Evolutionary conservation across 1,140 invertebrate species (phyloP).

Genomic region (Chionoecetes opilio): DNA sequence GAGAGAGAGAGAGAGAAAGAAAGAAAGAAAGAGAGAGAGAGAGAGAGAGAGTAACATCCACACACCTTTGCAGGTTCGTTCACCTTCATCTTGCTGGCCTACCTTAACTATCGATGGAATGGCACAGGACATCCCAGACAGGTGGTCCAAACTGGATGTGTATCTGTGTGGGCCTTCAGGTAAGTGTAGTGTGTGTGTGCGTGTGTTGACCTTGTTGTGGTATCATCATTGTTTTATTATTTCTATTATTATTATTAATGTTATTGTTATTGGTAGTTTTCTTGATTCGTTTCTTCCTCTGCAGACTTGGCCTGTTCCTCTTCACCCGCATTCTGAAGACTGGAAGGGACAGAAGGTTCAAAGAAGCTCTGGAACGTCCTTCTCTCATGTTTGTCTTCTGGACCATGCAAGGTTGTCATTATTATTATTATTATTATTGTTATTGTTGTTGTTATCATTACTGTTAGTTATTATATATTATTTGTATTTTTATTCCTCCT

Average conservation of each 20-base stretch:
- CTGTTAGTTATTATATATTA: background rate
- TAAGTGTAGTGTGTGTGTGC: constrained; percentile 2
- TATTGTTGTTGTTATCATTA: background rate
- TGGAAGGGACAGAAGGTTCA: constrained; percentile 83
- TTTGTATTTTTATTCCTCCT: background rate
- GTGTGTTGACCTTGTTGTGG: background rate
- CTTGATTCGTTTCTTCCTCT: constrained; percentile 12
- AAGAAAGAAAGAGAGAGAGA: constrained; percentile 14
- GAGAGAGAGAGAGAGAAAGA: background rate
- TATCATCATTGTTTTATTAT: too few relatives aligned
- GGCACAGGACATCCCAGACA: constrained; percentile 82
- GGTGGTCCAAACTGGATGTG: constrained; percentile 83
- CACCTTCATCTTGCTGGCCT: constrained; percentile 83
- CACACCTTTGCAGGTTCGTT: constrained; percentile 81
- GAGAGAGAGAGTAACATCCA: background rate
- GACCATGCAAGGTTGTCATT: constrained; percentile 84
- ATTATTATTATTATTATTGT: background rate
- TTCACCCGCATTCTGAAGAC: constrained; percentile 83
- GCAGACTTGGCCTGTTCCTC: constrained; percentile 83
- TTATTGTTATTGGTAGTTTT: too few relatives aligned
- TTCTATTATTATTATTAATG: too few relatives aligned
- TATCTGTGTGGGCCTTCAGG: constrained; percentile 84
- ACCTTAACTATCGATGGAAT: constrained; percentile 82
- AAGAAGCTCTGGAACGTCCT: constrained; percentile 83
- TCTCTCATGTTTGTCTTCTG: constrained; percentile 83